Percentiles rank a stretch among this genome's conserved stretches.
These are phyloP conservation scores for Danaus plexippus DNA, from an alignment of 1,140 invertebrate species.

Conservation along the genomic window DNA sequence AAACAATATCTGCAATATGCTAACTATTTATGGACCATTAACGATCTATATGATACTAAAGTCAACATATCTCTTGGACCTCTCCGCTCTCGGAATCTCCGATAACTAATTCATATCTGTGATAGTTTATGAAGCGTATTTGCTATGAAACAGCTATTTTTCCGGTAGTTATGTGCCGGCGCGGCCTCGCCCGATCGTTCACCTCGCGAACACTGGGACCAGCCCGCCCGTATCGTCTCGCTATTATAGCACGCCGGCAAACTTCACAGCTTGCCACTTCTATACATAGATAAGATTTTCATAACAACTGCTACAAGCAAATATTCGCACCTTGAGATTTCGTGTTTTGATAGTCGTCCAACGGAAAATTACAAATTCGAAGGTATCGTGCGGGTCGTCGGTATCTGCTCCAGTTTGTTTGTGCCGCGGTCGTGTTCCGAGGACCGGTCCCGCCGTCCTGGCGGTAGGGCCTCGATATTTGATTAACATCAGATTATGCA, in stretches of 20 bases:
- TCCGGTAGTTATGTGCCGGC: slow-evolving; percentile 37
- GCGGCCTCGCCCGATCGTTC: slow-evolving; percentile 62
- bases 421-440: slow-evolving; percentile 8
- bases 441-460: slow-evolving; percentile 27
- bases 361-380: too few species aligned
- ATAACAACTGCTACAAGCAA: neutral
- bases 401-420: slow-evolving; percentile 4
- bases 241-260: neutral
- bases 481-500: slow-evolving; percentile 71
- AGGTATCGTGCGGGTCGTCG: neutral
- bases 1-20: slow-evolving; percentile 12
- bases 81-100: too few species aligned
- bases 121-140: slow-evolving; percentile 2
- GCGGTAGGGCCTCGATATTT: slow-evolving; percentile 50
- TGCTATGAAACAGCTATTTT: slow-evolving; percentile 30
- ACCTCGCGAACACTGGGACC: slow-evolving; percentile 52
- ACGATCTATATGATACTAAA: too few species aligned
- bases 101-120: too few species aligned
- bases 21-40: too few species aligned
- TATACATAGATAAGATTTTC: neutral
- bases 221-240: slow-evolving; percentile 29
- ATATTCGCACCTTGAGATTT: too few species aligned
- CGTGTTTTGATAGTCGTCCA: too few species aligned
- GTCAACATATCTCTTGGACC: too few species aligned
- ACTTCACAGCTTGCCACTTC: slow-evolving; percentile 3